Percentiles rank a stretch among this genome's conserved stretches.
Evolutionary conservation across 2,113 vertebrate species (phyloP).

Genomic region (Oxygymnocypris stewartii): DNA sequence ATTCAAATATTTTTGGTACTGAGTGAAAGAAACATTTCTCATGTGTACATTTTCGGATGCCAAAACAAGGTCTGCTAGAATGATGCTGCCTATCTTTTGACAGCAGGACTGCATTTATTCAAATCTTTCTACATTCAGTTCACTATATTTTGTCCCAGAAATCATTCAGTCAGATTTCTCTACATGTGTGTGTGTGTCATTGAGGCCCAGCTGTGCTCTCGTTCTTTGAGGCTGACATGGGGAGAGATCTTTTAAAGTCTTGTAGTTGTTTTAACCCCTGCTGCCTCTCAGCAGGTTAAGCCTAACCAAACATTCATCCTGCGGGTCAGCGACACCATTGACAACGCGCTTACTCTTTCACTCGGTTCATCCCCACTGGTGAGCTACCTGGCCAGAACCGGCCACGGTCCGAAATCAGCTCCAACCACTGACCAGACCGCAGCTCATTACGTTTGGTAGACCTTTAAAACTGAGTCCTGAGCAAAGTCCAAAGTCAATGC

Average conservation of each 20-base stretch:
- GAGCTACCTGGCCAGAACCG: constrained; percentile 44
- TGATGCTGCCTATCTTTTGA: neutral
- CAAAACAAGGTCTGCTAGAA: neutral
- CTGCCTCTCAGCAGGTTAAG: constrained; percentile 61
- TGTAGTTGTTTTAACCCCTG: constrained; percentile 66
- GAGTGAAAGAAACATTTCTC: neutral
- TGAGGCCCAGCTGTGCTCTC: neutral
- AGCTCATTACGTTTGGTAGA: neutral
- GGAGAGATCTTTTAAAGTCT: constrained; percentile 41
- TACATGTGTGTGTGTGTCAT: neutral
- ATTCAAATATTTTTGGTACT: neutral
- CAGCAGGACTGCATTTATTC: neutral
- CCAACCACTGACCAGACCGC: neutral
- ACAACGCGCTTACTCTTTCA: constrained; percentile 46
- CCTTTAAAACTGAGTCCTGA: neutral
- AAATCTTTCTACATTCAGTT: neutral
- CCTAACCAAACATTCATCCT: constrained; percentile 52
- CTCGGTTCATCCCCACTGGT: constrained; percentile 44
- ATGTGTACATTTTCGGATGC: neutral
- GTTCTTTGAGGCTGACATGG: constrained; percentile 16
- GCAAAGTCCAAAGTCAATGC: neutral
- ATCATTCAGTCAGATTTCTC: neutral
- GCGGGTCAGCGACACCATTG: constrained; percentile 50
- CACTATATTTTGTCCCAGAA: neutral
- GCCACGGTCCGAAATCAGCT: neutral